Evolutionary conservation across 1,140 invertebrate genomes (phyloP).

Genomic region (Laupala kohalensis): DNA sequence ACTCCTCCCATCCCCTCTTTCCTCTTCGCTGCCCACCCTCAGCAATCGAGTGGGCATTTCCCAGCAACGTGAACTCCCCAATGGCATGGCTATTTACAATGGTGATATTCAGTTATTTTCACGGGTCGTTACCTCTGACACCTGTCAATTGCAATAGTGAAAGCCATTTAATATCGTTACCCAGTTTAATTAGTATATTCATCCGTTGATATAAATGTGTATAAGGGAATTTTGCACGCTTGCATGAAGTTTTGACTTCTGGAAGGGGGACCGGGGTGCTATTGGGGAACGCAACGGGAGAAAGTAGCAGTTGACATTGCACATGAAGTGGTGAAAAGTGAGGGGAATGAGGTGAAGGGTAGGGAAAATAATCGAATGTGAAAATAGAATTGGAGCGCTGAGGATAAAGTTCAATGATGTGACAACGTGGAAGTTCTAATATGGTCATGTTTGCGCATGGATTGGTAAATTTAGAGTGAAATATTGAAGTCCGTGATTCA

Average conservation of each 20-base stretch:
- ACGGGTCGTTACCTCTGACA: neutral
- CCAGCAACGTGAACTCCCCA: too few relatives aligned
- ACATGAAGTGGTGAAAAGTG: neutral
- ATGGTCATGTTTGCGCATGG: too few relatives aligned
- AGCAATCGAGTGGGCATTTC: too few relatives aligned
- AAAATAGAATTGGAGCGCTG: too few relatives aligned
- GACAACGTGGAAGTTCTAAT: too few relatives aligned
- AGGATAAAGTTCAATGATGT: too few relatives aligned
- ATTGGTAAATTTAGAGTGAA: too few relatives aligned
- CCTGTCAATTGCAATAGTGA: neutral
- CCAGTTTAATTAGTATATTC: neutral
- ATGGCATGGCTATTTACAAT: neutral
- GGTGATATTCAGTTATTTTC: neutral
- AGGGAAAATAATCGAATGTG: neutral
- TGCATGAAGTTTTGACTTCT: neutral
- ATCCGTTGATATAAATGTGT: neutral
- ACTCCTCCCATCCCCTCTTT: too few relatives aligned
- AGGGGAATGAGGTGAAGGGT: neutral
- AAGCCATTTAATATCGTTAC: neutral
- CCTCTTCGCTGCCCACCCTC: too few relatives aligned
- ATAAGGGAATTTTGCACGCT: neutral
- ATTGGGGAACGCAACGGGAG: too few relatives aligned
- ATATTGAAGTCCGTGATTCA: too few relatives aligned
- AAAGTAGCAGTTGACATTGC: too few relatives aligned
- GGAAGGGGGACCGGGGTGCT: neutral